Base-by-base conservation (phyloP, 2,113 vertebrate species). In the Proterorhinus semilunaris region DNA sequence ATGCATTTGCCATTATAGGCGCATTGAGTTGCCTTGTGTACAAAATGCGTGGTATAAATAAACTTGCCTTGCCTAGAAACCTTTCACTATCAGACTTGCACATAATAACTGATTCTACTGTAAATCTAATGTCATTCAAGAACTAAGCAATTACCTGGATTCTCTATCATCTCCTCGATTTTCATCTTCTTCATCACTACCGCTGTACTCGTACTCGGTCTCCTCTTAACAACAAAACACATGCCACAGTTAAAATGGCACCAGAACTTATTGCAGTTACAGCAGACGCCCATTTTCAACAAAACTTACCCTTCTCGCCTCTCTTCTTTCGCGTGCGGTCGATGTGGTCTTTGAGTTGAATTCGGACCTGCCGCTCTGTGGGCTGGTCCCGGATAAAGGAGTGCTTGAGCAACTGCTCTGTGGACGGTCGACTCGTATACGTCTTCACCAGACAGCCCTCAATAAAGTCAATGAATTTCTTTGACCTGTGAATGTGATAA, bases 311-410 rank as follows among this genome's bases (percentile, higher is more conserved):
- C 83, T 97, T 97, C 83, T 97, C 95, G 2, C 95, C 95, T 0
- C 95, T 89, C 75, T 96, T 96, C 90, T 96, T 97, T 78, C 95
- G 93, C 0, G 95, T 96, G 8, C 96, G 92, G 80, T 97, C 96
- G 0, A 97, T 97, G 65, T 97, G 96, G 87, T 97, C 95, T 83
- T 96, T 96, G 27, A 97, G 95, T 88, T 97, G 96, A 88, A 97
- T 96, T 85, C 96, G 94, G 75, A 96, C 96, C 86, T 97, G 95
- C 7, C 96, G 90, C 89, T 97, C 96, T 0, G 95, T 96, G 72
- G 96, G 95, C 91, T 97, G 96, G 87, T 97, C 96, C 0, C 95
- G 89, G 90, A 97, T 96, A 81, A 97, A 97, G 43, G 95, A 92
- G 72, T 95, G 95, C 83, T 96, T 96, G 4, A 97, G 94, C 48